Base-by-base conservation (phyloP, 2,888 invertebrate species). In the Drosophila mercatorum region DNA sequence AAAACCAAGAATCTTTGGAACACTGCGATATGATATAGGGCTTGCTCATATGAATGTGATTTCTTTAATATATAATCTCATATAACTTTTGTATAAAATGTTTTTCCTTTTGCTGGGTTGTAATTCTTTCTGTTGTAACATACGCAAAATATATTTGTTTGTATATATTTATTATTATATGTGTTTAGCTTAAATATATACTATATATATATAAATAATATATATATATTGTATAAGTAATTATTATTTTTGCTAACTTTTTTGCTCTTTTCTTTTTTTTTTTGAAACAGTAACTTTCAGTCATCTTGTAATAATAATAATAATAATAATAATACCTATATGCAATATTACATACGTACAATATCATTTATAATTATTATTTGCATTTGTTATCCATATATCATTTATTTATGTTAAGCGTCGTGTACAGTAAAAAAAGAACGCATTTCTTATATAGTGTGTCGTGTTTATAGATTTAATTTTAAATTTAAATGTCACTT, bases 111-210 rank as follows among this genome's bases (percentile, higher is more conserved):
- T 77, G 72, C 77, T 71, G 76, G 72, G 58, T 58, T 72, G 68
- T 69, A 55, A 66, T 63, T 81, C 17, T 17, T 56, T 65, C 56
- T 72, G 70, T 31, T 81, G 81, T 90, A 89, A 88, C 87, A 84
- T 91, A 90, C 90, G 91, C 92, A 91, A 92, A 92, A 92, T 92
- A 92, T 84, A 91, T 40, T 17, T 26, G 8, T 17, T 91, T 81
- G 79, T 81, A 75, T 88, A 85, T 80, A 89, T 77, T 78, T 72
- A 59, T 73, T 64, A 43, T 14, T 70, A 22, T 22, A 74, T 49
- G 57, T 44, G 51, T 43, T 74, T 70, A 56, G 68, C 83, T 83
- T 85, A 76, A 74, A 34, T 36, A 22, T 51, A 51, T 51, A 51
- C 60, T 47, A 80, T 62, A 38, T 57, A 46, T 77, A 67, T 78